Base-by-base conservation (phyloP, 2,797 vertebrate species). In the Chelon auratus region DNA sequence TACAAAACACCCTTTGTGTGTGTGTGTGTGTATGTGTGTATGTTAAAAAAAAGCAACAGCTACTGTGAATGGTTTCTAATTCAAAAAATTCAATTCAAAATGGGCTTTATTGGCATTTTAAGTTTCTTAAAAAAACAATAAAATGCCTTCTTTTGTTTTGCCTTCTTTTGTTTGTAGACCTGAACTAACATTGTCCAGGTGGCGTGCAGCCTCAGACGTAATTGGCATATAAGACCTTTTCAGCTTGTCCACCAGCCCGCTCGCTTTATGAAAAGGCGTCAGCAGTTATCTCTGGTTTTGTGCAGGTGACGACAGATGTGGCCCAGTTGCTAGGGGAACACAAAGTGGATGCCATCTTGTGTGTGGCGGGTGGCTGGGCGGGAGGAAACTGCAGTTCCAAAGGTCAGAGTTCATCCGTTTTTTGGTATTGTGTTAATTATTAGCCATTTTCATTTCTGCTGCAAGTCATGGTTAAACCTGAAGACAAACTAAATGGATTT, bases 301-400 rank as follows among this genome's bases (percentile, higher is more conserved):
- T 87, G 58, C 90, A 99, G 98, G 98, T 99, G 90, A 97, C 97
- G 0, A 13, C 94, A 42, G 97, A 96, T 24, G 93, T 99, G 48
- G 94, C 93, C 11, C 93, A 89, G 81, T 90, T 99, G 80, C 92
- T 99, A 53, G 96, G 96, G 20, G 95, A 96, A 22, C 89, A 96
- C 68, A 99, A 99, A 78, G 96, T 99, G 78, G 97, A 99, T 1
- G 97, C 97, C 0, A 97, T 99, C 83, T 78, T 99, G 36, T 99
- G 98, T 37, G 96, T 99, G 39, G 98, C 98, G 0, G 98, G 98
- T 79, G 98, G 98, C 88, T 99, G 98, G 98, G 98, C 97, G 0
- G 98, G 98, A 75, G 98, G 98, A 88, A 98, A 91, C 4, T 96
- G 96, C 75, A 95, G 95, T 82, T 96, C 97, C 57, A 98, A 98